These are phyloP conservation scores for Opisthocomus hoazin DNA, from an alignment of 2,113 vertebrate species.

Conservation along the genomic window DNA sequence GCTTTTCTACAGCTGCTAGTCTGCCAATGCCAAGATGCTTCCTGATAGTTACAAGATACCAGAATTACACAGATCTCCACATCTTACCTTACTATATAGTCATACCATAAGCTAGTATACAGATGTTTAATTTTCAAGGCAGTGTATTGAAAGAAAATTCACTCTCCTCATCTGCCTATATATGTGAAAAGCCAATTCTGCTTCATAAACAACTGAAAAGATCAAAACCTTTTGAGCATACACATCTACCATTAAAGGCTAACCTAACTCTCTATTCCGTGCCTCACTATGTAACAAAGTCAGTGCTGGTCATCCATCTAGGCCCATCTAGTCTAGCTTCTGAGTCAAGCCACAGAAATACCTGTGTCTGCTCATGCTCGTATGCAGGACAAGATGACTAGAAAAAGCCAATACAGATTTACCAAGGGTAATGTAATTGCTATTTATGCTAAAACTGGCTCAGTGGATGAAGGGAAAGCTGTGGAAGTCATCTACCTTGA, in stretches of 20 bases:
- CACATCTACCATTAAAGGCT: background rate
- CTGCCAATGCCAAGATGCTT: background rate
- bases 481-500: background rate
- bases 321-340: background rate
- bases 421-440: background rate
- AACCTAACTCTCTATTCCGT: background rate
- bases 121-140: background rate
- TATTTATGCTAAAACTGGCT: background rate
- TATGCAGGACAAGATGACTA: background rate
- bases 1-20: background rate
- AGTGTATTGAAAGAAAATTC: background rate
- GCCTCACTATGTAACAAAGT: background rate
- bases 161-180: background rate
- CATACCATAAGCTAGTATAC: background rate
- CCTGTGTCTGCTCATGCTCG: background rate
- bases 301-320: background rate
- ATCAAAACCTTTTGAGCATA: background rate
- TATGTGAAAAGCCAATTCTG: background rate
- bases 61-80: background rate
- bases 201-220: background rate
- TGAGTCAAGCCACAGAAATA: background rate
- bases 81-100: background rate
- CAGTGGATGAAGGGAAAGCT: background rate
- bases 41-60: background rate
- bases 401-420: background rate